phyloP scores from a whole-genome alignment of 2,113 vertebrate species.

The Pagrus major region DNA sequence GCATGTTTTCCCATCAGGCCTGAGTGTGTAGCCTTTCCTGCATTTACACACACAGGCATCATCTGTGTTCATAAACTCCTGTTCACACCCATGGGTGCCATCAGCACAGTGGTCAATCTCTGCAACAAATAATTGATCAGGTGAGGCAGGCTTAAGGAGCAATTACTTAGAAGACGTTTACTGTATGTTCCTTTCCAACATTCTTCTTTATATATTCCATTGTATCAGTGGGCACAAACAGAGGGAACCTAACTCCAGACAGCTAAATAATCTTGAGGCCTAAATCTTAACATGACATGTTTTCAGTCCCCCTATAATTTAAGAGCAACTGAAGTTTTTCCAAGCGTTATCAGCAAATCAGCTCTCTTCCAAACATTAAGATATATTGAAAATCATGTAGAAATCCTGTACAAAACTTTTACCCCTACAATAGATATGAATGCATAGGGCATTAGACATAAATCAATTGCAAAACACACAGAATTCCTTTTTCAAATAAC shows the following conservation, averaged over 20 bases:
- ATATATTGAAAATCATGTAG: neutral
- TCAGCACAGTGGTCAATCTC: constrained; percentile 84
- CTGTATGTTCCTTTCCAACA: neutral
- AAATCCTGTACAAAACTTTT: too few species aligned
- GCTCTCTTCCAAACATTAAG: neutral
- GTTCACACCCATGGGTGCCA: constrained; percentile 84
- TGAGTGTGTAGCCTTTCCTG: constrained; percentile 83
- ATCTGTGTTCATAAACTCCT: constrained; percentile 86
- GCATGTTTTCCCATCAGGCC: constrained; percentile 86
- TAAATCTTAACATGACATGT: neutral
- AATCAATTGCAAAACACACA: too few species aligned
- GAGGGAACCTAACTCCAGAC: neutral
- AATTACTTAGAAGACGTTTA: neutral
- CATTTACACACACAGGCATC: constrained; percentile 86
- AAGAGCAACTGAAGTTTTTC: neutral
- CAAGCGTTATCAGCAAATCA: neutral
- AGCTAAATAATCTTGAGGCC: neutral
- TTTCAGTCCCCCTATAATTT: neutral
- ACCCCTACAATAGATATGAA: neutral
- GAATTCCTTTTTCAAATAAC: neutral
- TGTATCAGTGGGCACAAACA: neutral
- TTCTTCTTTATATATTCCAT: neutral
- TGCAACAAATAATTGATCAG: constrained; percentile 35
- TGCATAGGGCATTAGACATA: neutral
- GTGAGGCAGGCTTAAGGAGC: neutral